These are phyloP conservation scores for Drosophila rellima DNA, from an alignment of 2,888 invertebrate species.

Conservation along the genomic window DNA sequence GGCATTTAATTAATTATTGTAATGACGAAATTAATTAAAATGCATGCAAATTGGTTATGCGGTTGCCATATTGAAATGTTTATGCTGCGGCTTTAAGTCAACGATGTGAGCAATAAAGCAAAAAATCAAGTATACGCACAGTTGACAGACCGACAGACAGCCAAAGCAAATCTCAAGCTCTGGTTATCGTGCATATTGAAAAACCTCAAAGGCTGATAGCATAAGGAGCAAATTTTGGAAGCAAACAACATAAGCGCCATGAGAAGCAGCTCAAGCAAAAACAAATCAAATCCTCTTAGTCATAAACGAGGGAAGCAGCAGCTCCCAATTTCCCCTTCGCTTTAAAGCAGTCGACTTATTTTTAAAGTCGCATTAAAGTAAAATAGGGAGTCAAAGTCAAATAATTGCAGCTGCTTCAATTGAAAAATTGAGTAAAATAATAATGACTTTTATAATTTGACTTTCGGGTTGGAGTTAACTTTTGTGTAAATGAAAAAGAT, in stretches of 20 bases:
- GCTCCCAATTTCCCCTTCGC: not conserved
- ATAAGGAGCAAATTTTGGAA: conserved; percentile 46
- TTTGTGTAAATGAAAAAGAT: conserved; percentile 34
- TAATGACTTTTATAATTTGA: not conserved
- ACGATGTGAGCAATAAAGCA: not conserved
- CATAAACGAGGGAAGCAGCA: conserved; percentile 20
- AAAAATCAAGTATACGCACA: conserved; percentile 11
- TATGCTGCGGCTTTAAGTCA: conserved; percentile 33
- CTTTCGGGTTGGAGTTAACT: conserved; percentile 32
- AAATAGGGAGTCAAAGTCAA: not conserved
- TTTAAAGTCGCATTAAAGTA: conserved; percentile 50
- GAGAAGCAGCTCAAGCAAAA: conserved; percentile 45
- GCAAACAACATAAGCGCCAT: conserved; percentile 63
- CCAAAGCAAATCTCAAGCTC: conserved; percentile 45
- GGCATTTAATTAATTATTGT: conserved; percentile 67
- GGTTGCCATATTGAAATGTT: conserved; percentile 53
- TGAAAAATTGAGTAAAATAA: not conserved
- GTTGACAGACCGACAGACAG: conserved; percentile 5
- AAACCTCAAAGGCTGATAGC: conserved; percentile 54
- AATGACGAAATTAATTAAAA: conserved; percentile 71
- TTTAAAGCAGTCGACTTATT: not conserved
- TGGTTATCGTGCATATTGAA: conserved; percentile 29
- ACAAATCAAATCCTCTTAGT: conserved; percentile 72
- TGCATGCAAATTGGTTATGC: conserved; percentile 49
- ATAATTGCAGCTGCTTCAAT: not conserved